Percentiles rank a stretch among this genome's conserved stretches.
Evolutionary conservation across 2,888 invertebrate species (phyloP).

Genomic region (Tetranychus piercei): DNA sequence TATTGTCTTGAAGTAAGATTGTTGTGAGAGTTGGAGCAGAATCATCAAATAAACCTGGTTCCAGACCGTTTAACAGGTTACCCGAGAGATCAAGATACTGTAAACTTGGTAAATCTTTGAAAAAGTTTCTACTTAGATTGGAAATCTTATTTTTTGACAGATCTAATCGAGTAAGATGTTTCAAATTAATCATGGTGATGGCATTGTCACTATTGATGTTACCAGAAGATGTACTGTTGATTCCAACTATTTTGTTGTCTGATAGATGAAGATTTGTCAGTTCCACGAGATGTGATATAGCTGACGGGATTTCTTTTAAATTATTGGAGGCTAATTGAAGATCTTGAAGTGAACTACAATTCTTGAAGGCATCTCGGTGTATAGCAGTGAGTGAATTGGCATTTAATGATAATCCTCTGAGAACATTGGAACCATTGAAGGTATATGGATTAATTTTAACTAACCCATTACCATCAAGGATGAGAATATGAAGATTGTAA

Average conservation of each 20-base stretch:
- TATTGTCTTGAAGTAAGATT: conserved; percentile 66
- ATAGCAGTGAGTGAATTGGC: conserved; percentile 64
- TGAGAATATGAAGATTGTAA: conserved; percentile 74
- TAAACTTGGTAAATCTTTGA: conserved; percentile 54
- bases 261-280: conserved; percentile 72
- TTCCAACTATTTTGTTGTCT: conserved; percentile 44
- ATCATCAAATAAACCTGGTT: conserved; percentile 59
- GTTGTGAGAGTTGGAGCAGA: conserved; percentile 53
- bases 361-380: conserved; percentile 68
- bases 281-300: conserved; percentile 63
- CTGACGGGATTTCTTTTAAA: conserved; percentile 57
- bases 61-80: conserved; percentile 57
- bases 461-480: conserved; percentile 66
- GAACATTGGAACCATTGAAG: conserved; percentile 65
- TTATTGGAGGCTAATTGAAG: conserved; percentile 72
- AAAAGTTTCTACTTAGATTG: conserved; percentile 58
- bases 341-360: conserved; percentile 67
- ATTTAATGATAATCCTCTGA: conserved; percentile 64
- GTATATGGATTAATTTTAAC: conserved; percentile 66
- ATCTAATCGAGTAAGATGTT: conserved; percentile 64
- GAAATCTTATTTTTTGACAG: conserved; percentile 70
- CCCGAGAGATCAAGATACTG: conserved; percentile 58
- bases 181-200: conserved; percentile 56
- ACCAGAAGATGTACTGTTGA: neutral
- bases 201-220: conserved; percentile 37